Evolutionary conservation across 2,113 vertebrate species (phyloP).

Genomic region (Anolis carolinensis): DNA sequence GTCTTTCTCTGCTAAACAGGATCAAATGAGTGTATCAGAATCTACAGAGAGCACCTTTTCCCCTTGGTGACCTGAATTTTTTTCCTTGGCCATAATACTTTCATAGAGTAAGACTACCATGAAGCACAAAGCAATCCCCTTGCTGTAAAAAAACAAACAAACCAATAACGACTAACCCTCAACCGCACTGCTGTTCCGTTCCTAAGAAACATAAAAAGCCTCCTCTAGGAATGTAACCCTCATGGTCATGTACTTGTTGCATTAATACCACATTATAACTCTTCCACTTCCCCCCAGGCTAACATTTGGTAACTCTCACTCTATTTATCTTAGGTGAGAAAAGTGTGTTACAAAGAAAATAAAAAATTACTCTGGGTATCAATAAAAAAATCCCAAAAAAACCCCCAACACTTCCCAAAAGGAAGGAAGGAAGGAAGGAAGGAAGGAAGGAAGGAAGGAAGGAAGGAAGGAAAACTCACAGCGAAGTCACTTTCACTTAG

Average conservation of each 20-base stretch:
- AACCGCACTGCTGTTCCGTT: slow-evolving; percentile 1
- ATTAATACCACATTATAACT: not conserved
- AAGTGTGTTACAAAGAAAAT: not conserved
- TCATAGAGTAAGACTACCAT: not conserved
- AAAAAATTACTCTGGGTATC: not conserved
- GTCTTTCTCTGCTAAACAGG: not conserved
- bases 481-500: not conserved
- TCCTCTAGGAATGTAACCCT: not conserved
- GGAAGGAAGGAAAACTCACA: too few species aligned
- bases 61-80: not conserved
- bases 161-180: not conserved
- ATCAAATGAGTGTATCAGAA: not conserved
- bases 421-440: too few species aligned
- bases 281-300: not conserved
- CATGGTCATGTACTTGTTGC: not conserved
- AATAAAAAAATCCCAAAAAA: too few species aligned
- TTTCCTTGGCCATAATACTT: not conserved
- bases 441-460: too few species aligned
- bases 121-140: not conserved
- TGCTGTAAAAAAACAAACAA: not conserved
- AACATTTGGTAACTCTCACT: not conserved
- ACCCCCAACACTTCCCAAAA: too few species aligned
- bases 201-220: not conserved
- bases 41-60: not conserved
- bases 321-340: not conserved